Base-by-base conservation (phyloP, 2,888 invertebrate genomes). In the Nowickia ferox region DNA sequence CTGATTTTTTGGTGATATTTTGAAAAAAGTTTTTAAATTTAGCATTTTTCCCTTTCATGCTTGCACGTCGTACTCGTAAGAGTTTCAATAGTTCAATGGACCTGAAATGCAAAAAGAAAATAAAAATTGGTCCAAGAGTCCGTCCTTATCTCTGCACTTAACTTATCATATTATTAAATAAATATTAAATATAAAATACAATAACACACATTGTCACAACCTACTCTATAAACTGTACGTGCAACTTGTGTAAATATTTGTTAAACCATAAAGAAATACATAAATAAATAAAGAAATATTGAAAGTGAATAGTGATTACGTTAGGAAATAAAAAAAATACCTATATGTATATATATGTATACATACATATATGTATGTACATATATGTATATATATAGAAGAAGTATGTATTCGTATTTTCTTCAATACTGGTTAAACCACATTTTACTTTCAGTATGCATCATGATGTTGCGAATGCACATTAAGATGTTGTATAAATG, bases 281-380 rank as follows among this genome's bases (percentile, higher is more conserved):
- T 69, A 78, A 77, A 77, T 53, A 74, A 65, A 44, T 69, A 59
- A 71, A 78, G 51, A 80, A 77, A 84, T 74, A 83, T 79, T 83
- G 86, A 86, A 86, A 86, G 86, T 86, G 83, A 86, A 86, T 69
- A 82, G 78, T 76, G 86, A 86, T 86, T 86, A 84, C 75, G 75
- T 79, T 79, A 75, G 85, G 68, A 77, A 81, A 85, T 77, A 57
- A 68, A 59, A 74, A 81, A 72, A 65, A 38, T n/a, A n/a, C n/a
- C n/a, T n/a, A n/a, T n/a, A n/a, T n/a, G 17, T 11, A 63, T 15
- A 19, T 22, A 30, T 3, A 30, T n/a, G 10, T 57, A 22, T 9
- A 57, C 11, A 22, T 57, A 30, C 11, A 22, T 17, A 44, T 8
- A 53, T 13, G 42, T 57, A 72, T 17, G 57, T 63, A n/a, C 1